These are phyloP conservation scores for Pantherophis vulpinus DNA, from an alignment of 2,797 vertebrate genomes.

Conservation along the genomic window DNA sequence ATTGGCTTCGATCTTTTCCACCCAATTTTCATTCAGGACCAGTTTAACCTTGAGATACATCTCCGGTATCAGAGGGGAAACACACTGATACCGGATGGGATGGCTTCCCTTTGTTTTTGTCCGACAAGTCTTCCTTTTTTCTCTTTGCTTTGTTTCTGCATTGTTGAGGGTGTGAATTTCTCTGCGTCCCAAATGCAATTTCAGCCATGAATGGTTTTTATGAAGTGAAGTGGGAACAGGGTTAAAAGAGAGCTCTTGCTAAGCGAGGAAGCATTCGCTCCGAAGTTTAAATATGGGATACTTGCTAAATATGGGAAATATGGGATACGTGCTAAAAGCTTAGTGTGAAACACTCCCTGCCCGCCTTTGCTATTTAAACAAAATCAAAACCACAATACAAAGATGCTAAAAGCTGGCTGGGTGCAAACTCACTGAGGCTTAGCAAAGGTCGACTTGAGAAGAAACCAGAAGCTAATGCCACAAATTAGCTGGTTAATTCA, in stretches of 20 bases:
- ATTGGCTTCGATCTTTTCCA: too few species aligned
- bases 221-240: constrained; percentile 25
- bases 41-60: neutral
- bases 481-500: neutral
- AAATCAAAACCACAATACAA: constrained; percentile 50
- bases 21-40: neutral
- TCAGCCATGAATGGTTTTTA: constrained; percentile 19
- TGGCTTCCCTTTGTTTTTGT: neutral
- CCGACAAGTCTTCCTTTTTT: neutral
- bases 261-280: constrained; percentile 71
- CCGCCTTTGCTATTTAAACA: constrained; percentile 57
- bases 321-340: constrained; percentile 48
- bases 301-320: constrained; percentile 54
- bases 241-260: constrained; percentile 27
- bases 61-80: neutral
- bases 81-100: neutral
- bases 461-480: constrained; percentile 33
- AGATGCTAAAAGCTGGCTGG: constrained; percentile 58
- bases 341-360: constrained; percentile 38
- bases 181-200: neutral
- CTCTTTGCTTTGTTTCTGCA: neutral
- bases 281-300: constrained; percentile 67
- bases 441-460: constrained; percentile 71
- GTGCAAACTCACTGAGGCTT: constrained; percentile 67
- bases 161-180: neutral